Base-by-base conservation (phyloP, 2,888 invertebrate species). In the Tortricodes alternella region DNA sequence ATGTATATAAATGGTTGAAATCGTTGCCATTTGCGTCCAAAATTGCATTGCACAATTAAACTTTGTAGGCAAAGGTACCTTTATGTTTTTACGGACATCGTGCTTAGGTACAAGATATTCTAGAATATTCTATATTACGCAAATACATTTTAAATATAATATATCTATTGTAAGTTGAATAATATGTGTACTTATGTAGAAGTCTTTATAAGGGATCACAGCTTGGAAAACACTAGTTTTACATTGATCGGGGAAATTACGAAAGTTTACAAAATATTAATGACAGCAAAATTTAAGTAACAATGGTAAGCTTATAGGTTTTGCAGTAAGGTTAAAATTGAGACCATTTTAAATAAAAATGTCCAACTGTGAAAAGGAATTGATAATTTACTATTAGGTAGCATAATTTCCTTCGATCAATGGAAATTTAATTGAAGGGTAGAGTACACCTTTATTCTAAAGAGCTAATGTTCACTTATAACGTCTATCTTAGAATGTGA, bases 201-300 rank as follows among this genome's bases (percentile, higher is more conserved):
- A 89, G 90, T 90, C 90, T 90, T 89, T 87, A 86, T 83, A 80
- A 85, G 89, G 90, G 89, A 90, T 90, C 90, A 90, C 90, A 90
- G 90, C 83, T 85, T 85, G 89, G 89, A 85, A 86, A 89, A 85
- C 76, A 75, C 88, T 89, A 88, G 81, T 79, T 82, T 79, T 82
- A 84, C 78, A 79, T 72, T 75, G 68, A 77, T 70, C 70, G 73
- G 73, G 71, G 76, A 76, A 62, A 76, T 75, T 72, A 76, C 63
- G 9, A 39, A 27, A 8, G 27, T n/a, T 1, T 8, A 9, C 9
- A n/a, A n/a, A n/a, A 2, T 9, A 27, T 8, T 3, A 3, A 27
- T n/a, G 24, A 8, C 9, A 9, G 2, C n/a, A n/a, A n/a, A n/a
- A n/a, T n/a, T n/a, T n/a, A n/a, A n/a, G n/a, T n/a, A n/a, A n/a